Base-by-base conservation (phyloP, 2,797 vertebrate species). In the Rhabdophis nuchalis region DNA sequence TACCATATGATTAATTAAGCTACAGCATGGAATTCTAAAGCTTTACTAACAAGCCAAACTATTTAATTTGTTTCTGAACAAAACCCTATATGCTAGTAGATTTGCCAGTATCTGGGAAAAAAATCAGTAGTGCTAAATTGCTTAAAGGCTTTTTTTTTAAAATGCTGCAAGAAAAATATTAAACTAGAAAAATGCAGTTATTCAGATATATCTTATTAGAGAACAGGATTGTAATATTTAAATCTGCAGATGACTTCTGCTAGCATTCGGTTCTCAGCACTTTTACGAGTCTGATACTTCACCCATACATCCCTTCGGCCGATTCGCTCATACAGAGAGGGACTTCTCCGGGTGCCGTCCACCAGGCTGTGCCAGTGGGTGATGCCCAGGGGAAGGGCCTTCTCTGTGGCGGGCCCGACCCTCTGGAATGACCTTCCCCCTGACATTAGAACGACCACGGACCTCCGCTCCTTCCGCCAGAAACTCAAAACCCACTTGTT, bases 1-100 rank as follows among this genome's bases (percentile, higher is more conserved):
- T 25, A 93, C 64, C 87, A 93, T 90, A 94, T 64, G 85, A 94
- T 94, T 96, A 95, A 95, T 96, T 95, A 96, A 95, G 88, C 77
- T 56, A 87, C 50, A 93, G 94, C 92, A 68, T 0, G 8, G 86
- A 95, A 93, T 93, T 95, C 89, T 90, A 91, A 95, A 95, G 91
- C 56, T 89, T 88, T 88, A 94, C 91, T 72, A 93, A 90, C 91
- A 89, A 92, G 46, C 68, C 86, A 87, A 95, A 41, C 56, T 92
- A 91, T 93, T 93, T 94, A 94, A 95, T 92, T 93, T 93, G 7
- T 61, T 93, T 8, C 64, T 85, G 11, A 77, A 25, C 94, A 94
- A 95, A 72, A 92, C 18, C 57, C 85, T 95, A 53, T 87, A 50
- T 27, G 89, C 92, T 57, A 93, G 88, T 58, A 87, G 90, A 92